Conservation (phyloP, 2,888 invertebrate species). For the Odontocolon sp. region DNA sequence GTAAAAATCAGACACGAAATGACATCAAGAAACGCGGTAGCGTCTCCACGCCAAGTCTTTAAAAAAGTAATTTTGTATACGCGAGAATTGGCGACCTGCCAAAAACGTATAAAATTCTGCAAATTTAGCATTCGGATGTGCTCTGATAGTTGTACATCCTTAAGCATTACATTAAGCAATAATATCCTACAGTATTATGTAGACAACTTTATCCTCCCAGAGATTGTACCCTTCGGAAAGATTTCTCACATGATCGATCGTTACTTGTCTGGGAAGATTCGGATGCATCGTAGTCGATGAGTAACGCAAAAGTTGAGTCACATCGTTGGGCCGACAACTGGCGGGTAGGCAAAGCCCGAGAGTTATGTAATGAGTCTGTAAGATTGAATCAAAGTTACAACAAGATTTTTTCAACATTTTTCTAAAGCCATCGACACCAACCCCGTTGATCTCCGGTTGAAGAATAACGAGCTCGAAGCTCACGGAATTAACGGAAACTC, state of each 20-base stretch:
- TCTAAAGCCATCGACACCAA: conserved; percentile 46
- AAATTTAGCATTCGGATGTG: too few relatives aligned
- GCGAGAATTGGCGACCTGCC: too few relatives aligned
- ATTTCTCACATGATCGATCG: conserved; percentile 65
- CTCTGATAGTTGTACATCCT: too few relatives aligned
- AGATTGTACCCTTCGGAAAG: conserved; percentile 67
- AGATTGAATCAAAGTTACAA: background rate
- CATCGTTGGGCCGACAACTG: conserved; percentile 81
- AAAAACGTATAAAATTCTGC: too few relatives aligned
- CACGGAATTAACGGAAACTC: conserved; percentile 67
- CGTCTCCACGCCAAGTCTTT: too few relatives aligned
- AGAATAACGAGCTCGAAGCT: conserved; percentile 63
- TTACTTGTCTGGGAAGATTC: conserved; percentile 72
- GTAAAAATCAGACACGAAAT: too few relatives aligned
- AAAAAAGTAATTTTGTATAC: too few relatives aligned
- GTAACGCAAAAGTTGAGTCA: conserved; percentile 81
- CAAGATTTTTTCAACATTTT: background rate
- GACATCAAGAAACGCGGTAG: too few relatives aligned
- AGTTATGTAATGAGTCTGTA: conserved; percentile 65
- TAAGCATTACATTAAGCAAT: too few relatives aligned
- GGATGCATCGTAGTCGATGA: conserved; percentile 78
- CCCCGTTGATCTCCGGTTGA: conserved; percentile 61
- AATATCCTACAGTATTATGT: conserved; percentile 66
- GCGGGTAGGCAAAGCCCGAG: conserved; percentile 81
- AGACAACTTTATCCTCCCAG: conserved; percentile 67